Evolutionary conservation across 2,797 vertebrate species (phyloP).

Genomic region (Schizopygopsis pylzovi): DNA sequence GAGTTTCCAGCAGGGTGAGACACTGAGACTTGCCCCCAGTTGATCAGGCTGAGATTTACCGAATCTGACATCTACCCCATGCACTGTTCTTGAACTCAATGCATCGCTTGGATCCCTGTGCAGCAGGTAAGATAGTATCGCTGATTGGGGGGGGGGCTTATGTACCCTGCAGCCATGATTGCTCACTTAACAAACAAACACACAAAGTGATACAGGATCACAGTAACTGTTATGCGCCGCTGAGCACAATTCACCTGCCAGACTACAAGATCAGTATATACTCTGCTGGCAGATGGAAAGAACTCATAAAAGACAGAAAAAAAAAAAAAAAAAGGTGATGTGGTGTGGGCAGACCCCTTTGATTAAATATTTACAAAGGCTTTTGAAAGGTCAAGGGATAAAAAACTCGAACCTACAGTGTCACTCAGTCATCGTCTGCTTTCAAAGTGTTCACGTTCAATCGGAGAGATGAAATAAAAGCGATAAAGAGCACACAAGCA

Average conservation of each 20-base stretch:
- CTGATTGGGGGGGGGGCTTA: neutral
- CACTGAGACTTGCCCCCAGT: constrained; percentile 11
- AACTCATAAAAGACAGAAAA: constrained; percentile 44
- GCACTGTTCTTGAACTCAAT: constrained; percentile 19
- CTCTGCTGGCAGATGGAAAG: neutral
- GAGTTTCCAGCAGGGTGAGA: constrained; percentile 40
- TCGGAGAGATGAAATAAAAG: constrained; percentile 28
- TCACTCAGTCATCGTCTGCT: constrained; percentile 31
- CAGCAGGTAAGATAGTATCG: constrained; percentile 35
- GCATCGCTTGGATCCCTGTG: neutral
- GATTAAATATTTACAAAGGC: constrained; percentile 75
- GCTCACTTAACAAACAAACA: constrained; percentile 40
- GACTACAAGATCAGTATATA: neutral
- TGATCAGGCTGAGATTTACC: constrained; percentile 28
- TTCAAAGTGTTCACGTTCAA: constrained; percentile 34
- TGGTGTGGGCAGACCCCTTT: constrained; percentile 65
- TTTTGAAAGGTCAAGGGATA: constrained; percentile 68
- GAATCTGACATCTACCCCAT: constrained; percentile 26
- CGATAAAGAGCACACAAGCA: constrained; percentile 24
- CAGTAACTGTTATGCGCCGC: neutral
- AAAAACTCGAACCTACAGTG: constrained; percentile 48
- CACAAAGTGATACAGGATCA: constrained; percentile 24
- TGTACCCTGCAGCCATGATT: constrained; percentile 31
- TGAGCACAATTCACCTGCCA: constrained; percentile 9
- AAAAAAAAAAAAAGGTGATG: constrained; percentile 50